These are phyloP conservation scores for Halocaridina rubra DNA, from an alignment of 2,888 invertebrate genomes.

Conservation along the genomic window DNA sequence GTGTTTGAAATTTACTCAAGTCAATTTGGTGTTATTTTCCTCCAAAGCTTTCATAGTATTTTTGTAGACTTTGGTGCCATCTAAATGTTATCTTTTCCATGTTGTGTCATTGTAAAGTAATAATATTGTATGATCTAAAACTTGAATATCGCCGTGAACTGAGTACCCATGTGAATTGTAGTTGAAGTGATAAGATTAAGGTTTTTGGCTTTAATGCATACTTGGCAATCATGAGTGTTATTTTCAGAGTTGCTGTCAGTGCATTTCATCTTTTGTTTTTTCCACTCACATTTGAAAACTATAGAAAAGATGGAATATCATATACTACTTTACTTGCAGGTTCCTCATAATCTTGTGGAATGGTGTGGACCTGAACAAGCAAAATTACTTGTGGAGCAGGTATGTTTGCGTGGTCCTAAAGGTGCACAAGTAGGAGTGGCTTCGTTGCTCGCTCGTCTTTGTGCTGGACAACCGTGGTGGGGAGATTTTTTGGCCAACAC, in stretches of 20 bases:
- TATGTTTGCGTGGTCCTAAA: conserved; percentile 83
- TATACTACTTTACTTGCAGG: conserved; percentile 2
- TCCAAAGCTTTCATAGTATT: too few species aligned
- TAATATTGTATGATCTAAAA: neutral
- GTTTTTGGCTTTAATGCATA: neutral
- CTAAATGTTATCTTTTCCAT: too few species aligned
- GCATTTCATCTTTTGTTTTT: neutral
- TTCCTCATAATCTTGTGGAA: conserved; percentile 49
- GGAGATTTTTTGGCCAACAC: conserved; percentile 88
- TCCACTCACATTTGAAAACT: neutral
- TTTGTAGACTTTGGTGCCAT: too few species aligned
- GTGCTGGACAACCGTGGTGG: conserved; percentile 86
- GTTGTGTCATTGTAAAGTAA: too few species aligned
- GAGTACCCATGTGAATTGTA: neutral
- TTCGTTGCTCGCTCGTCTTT: conserved; percentile 82
- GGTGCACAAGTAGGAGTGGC: conserved; percentile 83
- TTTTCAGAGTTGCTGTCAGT: neutral
- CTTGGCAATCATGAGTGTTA: neutral
- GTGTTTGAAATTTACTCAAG: too few species aligned
- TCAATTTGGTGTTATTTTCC: too few species aligned
- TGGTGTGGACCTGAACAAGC: conserved; percentile 57
- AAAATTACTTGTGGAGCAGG: conserved; percentile 77
- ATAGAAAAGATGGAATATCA: too few species aligned
- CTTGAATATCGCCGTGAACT: neutral
- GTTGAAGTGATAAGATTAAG: neutral